Evolutionary conservation across 1,140 invertebrate genomes (phyloP).

Genomic region (Holotrichia oblita): DNA sequence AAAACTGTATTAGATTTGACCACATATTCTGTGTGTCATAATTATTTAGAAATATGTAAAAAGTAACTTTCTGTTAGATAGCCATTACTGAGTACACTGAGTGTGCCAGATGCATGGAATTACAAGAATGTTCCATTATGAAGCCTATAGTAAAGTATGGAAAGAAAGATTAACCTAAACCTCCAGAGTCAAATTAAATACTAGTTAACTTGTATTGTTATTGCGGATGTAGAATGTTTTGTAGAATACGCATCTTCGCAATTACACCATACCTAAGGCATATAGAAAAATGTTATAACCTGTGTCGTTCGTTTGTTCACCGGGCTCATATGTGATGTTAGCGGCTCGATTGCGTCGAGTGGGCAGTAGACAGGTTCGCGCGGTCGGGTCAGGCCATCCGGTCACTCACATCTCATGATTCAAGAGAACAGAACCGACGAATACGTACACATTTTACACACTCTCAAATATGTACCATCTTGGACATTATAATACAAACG

Average conservation of each 20-base stretch:
- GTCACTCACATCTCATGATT: conserved; percentile 45
- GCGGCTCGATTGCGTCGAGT: conserved; percentile 19
- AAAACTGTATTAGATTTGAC: too few species aligned
- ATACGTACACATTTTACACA: conserved; percentile 29
- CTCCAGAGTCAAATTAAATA: not conserved
- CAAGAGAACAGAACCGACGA: conserved; percentile 27
- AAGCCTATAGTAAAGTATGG: not conserved
- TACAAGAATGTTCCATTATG: conserved; percentile 10
- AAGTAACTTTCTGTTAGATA: too few species aligned
- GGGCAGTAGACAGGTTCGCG: conserved; percentile 43
- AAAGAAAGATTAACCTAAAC: not conserved
- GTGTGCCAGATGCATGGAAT: not conserved
- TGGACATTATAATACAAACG: not conserved
- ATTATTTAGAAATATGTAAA: too few species aligned
- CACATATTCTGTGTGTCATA: too few species aligned
- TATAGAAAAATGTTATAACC: conserved; percentile 20
- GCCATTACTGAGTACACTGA: too few species aligned
- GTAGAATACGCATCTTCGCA: not conserved
- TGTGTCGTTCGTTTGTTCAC: not conserved
- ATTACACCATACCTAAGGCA: conserved; percentile 21
- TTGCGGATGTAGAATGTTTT: conserved; percentile 21
- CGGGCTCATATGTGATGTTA: conserved; percentile 2
- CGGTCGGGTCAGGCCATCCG: conserved; percentile 42
- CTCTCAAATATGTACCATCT: not conserved
- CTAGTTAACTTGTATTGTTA: conserved; percentile 3